These are phyloP conservation scores for Pristionchus fissidentatus DNA, from an alignment of 2,888 invertebrate species.

Conservation along the genomic window DNA sequence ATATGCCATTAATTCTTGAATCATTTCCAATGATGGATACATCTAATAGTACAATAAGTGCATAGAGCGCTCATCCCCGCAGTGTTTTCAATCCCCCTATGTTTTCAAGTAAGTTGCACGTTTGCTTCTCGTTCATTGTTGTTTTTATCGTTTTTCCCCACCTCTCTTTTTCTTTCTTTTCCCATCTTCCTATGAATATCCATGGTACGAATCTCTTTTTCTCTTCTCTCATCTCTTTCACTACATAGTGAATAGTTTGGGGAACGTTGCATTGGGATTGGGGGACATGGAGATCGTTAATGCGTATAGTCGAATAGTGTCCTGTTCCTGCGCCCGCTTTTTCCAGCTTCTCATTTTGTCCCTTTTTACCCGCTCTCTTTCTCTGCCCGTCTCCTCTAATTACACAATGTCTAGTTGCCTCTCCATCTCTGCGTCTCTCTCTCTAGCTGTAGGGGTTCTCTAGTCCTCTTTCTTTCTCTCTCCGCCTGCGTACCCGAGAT, in stretches of 20 bases:
- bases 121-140: background rate
- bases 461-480: background rate
- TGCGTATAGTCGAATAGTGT: slow-evolving; percentile 7
- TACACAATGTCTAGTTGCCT: background rate
- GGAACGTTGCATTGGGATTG: background rate
- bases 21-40: background rate
- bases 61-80: background rate
- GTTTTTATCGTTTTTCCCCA: background rate
- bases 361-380: slow-evolving; percentile 9
- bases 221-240: background rate
- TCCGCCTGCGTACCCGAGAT: too few species aligned
- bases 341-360: background rate
- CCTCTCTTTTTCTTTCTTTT: background rate
- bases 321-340: too few species aligned
- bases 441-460: background rate
- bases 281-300: background rate
- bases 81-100: too few species aligned
- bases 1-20: too few species aligned
- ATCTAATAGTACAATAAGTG: too few species aligned
- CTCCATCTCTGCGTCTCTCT: background rate
- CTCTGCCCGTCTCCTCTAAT: background rate
- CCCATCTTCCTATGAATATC: slow-evolving; percentile 8
- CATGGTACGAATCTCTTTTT: background rate
- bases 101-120: background rate
- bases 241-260: background rate